Conservation (phyloP, 2,113 vertebrate genomes). For the Himantopus leucocephalus region DNA sequence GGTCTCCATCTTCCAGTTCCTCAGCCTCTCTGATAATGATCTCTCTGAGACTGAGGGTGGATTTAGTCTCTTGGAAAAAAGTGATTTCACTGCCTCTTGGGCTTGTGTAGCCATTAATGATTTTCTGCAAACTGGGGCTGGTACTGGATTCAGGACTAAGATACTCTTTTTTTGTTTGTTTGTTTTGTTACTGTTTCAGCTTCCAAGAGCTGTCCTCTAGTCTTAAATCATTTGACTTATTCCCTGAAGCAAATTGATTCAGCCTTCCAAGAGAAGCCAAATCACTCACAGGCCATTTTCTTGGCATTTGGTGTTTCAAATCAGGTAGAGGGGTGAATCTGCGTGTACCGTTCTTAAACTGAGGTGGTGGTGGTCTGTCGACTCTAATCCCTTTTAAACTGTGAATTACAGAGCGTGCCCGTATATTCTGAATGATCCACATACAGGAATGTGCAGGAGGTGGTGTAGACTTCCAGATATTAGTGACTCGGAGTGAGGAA, state of each 20-base stretch:
- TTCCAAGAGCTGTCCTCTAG: background rate
- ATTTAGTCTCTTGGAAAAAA: background rate
- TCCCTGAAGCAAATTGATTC: background rate
- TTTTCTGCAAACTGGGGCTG: background rate
- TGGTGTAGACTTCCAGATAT: background rate
- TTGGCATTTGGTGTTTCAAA: background rate
- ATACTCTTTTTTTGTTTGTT: background rate
- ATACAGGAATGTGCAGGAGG: background rate
- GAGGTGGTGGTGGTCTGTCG: background rate
- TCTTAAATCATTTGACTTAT: background rate
- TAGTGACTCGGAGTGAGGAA: background rate
- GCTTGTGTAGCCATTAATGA: background rate
- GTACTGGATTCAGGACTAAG: background rate
- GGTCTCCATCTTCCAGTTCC: background rate
- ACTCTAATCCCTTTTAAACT: background rate
- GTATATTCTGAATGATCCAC: background rate
- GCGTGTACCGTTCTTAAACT: fast-evolving
- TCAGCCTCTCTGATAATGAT: background rate
- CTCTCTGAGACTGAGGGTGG: background rate
- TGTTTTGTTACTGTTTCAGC: background rate
- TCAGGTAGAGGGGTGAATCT: background rate
- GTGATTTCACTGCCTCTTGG: background rate
- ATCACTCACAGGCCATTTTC: background rate
- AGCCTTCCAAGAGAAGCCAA: background rate
- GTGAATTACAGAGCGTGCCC: background rate